Conservation (phyloP, 2,797 vertebrate species). For the Ataeniobius toweri region DNA sequence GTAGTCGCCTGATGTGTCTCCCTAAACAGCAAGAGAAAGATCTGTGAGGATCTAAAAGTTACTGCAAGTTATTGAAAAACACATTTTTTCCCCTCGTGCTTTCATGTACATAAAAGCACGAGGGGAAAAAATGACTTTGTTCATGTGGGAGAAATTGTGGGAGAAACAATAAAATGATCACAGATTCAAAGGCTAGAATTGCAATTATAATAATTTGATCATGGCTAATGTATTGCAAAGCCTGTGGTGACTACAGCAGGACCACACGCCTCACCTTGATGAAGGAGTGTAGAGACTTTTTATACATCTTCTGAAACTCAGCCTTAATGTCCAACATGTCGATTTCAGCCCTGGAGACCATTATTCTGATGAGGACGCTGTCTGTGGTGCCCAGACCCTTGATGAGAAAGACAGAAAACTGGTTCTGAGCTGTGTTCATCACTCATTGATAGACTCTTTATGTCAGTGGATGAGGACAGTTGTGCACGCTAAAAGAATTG, state of each 20-base stretch:
- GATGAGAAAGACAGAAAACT: background rate
- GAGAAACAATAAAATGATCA: background rate
- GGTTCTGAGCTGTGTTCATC: background rate
- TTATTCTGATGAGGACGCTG: slow-evolving; percentile 89
- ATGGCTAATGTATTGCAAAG: slow-evolving; percentile 24
- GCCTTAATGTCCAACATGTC: slow-evolving; percentile 94
- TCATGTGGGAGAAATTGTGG: background rate
- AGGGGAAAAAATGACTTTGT: background rate
- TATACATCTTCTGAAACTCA: slow-evolving; percentile 89
- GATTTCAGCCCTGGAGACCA: slow-evolving; percentile 92
- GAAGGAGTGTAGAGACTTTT: slow-evolving; percentile 94
- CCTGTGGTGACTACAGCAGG: slow-evolving; percentile 10
- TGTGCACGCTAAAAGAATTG: no score
- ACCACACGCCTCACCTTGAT: slow-evolving; percentile 87
- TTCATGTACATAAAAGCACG: background rate
- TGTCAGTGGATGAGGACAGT: background rate
- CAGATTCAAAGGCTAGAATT: background rate
- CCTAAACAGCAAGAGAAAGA: slow-evolving; percentile 73
- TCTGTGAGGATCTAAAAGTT: slow-evolving; percentile 25
- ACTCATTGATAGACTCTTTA: slow-evolving; percentile 1
- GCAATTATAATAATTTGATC: slow-evolving; percentile 8
- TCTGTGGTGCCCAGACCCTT: slow-evolving; percentile 96
- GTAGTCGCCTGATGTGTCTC: slow-evolving; percentile 97
- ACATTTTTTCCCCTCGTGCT: no score
- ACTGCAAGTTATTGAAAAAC: background rate